phyloP scores from a whole-genome alignment of 2,888 invertebrate species.

The Eulithis prunata region DNA sequence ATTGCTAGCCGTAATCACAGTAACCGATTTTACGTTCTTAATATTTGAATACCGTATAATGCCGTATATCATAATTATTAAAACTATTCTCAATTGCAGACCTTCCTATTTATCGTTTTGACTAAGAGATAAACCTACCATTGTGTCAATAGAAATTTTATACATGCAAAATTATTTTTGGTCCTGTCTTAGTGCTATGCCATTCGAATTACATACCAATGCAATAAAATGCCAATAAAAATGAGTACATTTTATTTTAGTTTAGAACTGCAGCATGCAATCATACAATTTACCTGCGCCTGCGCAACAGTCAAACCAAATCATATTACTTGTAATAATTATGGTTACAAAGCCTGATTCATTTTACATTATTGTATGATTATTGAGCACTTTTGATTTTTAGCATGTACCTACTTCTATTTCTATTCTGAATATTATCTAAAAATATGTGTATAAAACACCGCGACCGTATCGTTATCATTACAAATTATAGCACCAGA shows the following conservation, averaged over 20 bases:
- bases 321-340: conserved; percentile 2
- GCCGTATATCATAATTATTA: conserved; percentile 28
- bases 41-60: conserved; percentile 27
- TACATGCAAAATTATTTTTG: conserved; percentile 32
- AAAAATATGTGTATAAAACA: conserved; percentile 35
- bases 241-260: background rate
- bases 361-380: background rate
- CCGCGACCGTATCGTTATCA: conserved; percentile 28
- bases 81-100: conserved; percentile 23
- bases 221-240: conserved; percentile 5
- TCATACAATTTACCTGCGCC: conserved; percentile 1
- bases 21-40: conserved; percentile 29
- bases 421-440: conserved; percentile 22
- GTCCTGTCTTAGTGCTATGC: conserved; percentile 26
- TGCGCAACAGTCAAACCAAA: conserved; percentile 1
- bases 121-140: background rate
- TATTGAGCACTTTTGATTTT: conserved; percentile 21
- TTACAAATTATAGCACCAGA: conserved; percentile 40
- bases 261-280: conserved; percentile 4
- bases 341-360: conserved; percentile 4
- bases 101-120: conserved; percentile 2
- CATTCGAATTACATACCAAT: conserved; percentile 4
- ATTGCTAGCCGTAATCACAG: conserved; percentile 33
- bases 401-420: conserved; percentile 1
- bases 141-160: conserved; percentile 13